phyloP scores from a whole-genome alignment of 2,888 invertebrate genomes.

The Celastrina argiolus region DNA sequence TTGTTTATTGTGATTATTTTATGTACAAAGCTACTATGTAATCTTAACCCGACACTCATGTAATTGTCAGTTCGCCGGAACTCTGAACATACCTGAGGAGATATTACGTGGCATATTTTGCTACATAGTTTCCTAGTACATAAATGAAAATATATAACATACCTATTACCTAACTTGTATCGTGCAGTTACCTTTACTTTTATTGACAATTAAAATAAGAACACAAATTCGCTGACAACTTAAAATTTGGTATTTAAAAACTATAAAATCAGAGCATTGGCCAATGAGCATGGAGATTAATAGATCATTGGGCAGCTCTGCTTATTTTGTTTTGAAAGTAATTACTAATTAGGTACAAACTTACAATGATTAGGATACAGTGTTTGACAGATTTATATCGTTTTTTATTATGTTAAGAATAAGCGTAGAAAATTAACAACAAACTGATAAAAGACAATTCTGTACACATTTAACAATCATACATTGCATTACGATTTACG shows the following conservation, averaged over 20 bases:
- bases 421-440: not conserved
- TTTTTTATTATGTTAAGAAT: not conserved
- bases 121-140: not conserved
- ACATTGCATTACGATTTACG: conserved; percentile 44
- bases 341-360: too few relatives aligned
- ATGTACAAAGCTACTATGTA: too few relatives aligned
- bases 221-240: too few relatives aligned
- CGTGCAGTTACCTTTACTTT: not conserved
- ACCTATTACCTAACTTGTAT: not conserved
- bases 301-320: too few relatives aligned
- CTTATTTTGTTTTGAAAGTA: not conserved
- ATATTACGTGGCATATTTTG: not conserved
- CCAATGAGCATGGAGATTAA: too few relatives aligned
- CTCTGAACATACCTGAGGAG: too few relatives aligned
- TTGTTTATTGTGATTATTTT: not conserved
- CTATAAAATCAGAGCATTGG: too few relatives aligned
- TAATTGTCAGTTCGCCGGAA: too few relatives aligned
- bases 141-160: too few relatives aligned
- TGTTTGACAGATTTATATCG: not conserved
- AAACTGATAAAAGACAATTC: conserved; percentile 24
- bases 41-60: too few relatives aligned
- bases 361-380: not conserved
- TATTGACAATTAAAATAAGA: too few relatives aligned
- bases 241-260: too few relatives aligned
- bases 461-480: conserved; percentile 41